Percentiles rank a stretch among this genome's conserved stretches.
These are phyloP conservation scores for Spodoptera littoralis DNA, from an alignment of 2,888 invertebrate species.

Conservation along the genomic window DNA sequence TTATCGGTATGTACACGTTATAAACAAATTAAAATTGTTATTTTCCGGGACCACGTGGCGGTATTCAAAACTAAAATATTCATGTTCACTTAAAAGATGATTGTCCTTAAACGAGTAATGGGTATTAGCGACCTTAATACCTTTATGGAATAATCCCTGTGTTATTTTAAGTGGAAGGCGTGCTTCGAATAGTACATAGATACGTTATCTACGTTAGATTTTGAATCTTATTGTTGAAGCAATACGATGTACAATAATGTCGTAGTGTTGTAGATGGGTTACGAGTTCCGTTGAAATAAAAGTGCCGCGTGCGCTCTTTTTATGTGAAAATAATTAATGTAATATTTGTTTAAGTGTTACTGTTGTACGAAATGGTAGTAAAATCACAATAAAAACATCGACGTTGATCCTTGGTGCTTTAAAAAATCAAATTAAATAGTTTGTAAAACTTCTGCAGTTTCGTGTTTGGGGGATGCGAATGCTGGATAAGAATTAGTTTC, in stretches of 20 bases:
- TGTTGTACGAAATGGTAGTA: constrained; percentile 17
- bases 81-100: constrained; percentile 2
- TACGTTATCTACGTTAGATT: constrained; percentile 15
- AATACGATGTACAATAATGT: constrained; percentile 28
- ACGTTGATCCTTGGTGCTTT: constrained; percentile 7
- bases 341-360: constrained; percentile 29
- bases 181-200: constrained; percentile 55
- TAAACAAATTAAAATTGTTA: constrained; percentile 17
- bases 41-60: constrained; percentile 16
- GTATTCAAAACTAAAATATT: background rate
- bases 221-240: constrained; percentile 13
- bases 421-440: constrained; percentile 2
- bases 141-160: constrained; percentile 48
- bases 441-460: constrained; percentile 1
- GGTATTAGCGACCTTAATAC: constrained; percentile 38
- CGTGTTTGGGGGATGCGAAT: background rate
- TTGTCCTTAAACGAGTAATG: constrained; percentile 27
- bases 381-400: constrained; percentile 4
- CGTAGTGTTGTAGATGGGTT: constrained; percentile 16
- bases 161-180: constrained; percentile 46
- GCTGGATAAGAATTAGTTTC: constrained; percentile 11
- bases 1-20: constrained; percentile 7
- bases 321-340: constrained; percentile 49
- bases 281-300: constrained; percentile 56
- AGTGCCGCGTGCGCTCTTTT: constrained; percentile 47